These are phyloP conservation scores for Eulithis testata DNA, from an alignment of 2,888 invertebrate genomes.

Conservation along the genomic window DNA sequence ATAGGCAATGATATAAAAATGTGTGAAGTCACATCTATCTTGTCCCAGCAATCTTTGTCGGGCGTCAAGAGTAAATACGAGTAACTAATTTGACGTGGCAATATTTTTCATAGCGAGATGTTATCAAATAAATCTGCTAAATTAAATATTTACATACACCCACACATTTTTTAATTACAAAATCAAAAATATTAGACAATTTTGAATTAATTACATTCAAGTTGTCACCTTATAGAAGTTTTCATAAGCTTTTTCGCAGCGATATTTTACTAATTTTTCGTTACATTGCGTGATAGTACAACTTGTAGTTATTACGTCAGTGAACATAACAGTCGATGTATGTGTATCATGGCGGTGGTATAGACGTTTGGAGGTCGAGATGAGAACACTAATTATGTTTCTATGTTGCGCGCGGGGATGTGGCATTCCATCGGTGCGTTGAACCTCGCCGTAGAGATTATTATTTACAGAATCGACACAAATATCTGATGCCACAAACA, in stretches of 20 bases:
- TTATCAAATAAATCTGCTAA: slow-evolving; percentile 38
- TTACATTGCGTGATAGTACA: slow-evolving; percentile 41
- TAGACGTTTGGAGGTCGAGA: slow-evolving; percentile 62
- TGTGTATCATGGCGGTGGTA: slow-evolving; percentile 55
- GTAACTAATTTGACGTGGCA: slow-evolving; percentile 19
- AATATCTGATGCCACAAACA: background rate
- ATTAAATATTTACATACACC: slow-evolving; percentile 41
- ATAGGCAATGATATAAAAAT: background rate
- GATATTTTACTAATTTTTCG: background rate
- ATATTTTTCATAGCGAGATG: slow-evolving; percentile 22
- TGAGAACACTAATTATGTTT: slow-evolving; percentile 80
- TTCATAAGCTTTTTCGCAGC: slow-evolving; percentile 11
- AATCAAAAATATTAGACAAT: slow-evolving; percentile 45
- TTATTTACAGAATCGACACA: slow-evolving; percentile 36
- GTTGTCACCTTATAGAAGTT: slow-evolving; percentile 45
- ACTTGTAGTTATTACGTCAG: slow-evolving; percentile 26
- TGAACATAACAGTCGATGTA: slow-evolving; percentile 56
- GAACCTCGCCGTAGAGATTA: slow-evolving; percentile 55
- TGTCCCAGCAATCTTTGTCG: slow-evolving; percentile 17
- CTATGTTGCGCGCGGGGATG: slow-evolving; percentile 72
- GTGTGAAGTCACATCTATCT: slow-evolving; percentile 17
- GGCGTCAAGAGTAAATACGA: slow-evolving; percentile 15
- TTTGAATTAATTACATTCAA: slow-evolving; percentile 58
- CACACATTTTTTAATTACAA: slow-evolving; percentile 40
- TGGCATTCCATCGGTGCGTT: slow-evolving; percentile 73